phyloP scores from a whole-genome alignment of 2,113 vertebrate species.

The Protomyctophum bolini region DNA sequence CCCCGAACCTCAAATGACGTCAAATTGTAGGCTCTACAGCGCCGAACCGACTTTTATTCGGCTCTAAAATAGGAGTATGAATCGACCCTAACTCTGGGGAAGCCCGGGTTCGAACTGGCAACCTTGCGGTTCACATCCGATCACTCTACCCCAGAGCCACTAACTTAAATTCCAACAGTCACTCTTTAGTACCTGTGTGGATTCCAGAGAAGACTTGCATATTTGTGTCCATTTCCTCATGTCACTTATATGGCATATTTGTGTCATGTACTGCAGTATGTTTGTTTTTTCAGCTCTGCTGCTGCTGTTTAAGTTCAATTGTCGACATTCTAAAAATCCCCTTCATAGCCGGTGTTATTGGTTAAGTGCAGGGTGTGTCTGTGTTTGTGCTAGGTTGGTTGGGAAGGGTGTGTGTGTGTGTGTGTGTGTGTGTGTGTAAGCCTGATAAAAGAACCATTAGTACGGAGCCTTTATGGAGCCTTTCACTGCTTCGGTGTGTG shows the following conservation, averaged over 20 bases:
- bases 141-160: too few relatives aligned
- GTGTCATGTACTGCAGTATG: neutral
- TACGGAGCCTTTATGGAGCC: slow-evolving; percentile 56
- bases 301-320: slow-evolving; percentile 7
- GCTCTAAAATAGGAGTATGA: too few relatives aligned
- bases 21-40: too few relatives aligned
- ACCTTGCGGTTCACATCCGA: too few relatives aligned
- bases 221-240: slow-evolving; percentile 3
- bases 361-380: slow-evolving; percentile 58
- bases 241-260: neutral
- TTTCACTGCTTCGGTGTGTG: slow-evolving; percentile 49
- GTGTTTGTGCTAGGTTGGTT: slow-evolving; percentile 42
- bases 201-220: slow-evolving; percentile 19
- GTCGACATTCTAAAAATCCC: slow-evolving; percentile 19
- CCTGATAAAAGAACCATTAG: slow-evolving; percentile 62
- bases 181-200: neutral
- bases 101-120: too few relatives aligned
- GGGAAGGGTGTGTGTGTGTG: slow-evolving; percentile 38
- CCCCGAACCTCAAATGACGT: too few relatives aligned
- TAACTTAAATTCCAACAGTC: neutral
- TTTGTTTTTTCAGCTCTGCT: neutral
- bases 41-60: too few relatives aligned
- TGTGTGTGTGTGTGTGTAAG: slow-evolving; percentile 25
- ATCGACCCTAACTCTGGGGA: too few relatives aligned
- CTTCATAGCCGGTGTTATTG: slow-evolving; percentile 26